Base-by-base conservation (phyloP, 2,888 invertebrate genomes). In the Poecilobothrus nobilitatus region DNA sequence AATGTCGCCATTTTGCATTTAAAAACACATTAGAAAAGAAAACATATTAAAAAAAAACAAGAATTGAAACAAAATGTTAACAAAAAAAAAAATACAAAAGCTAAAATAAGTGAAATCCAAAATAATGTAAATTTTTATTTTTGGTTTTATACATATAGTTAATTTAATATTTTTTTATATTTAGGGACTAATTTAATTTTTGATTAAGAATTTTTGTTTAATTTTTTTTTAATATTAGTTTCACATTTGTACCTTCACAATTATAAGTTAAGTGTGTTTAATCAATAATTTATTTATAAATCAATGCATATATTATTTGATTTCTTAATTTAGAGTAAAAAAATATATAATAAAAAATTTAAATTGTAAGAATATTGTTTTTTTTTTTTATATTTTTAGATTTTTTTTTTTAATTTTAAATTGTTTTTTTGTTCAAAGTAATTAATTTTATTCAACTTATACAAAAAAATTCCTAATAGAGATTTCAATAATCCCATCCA, bases 1-100 rank as follows among this genome's bases (percentile, higher is more conserved):
- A 65, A 65, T 65, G 65, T 65, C 65, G 65, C 65, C 65, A 65
- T 65, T 65, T 65, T 65, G 65, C 65, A 65, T 65, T 65, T 65
- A 65, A 65, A 65, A 65, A 37, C 9, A 37, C 8, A 37, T 8
- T 12, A 8, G 9, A 37, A 27, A 37, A 37, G 5, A 37, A 37
- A n/a, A 37, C 34, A 65, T 7, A 9, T n/a, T 34, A 65, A 34
- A 34, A 27, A 63, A 63, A 63, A 27, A 18, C 20, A 27, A 65
- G 33, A 34, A 33, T 9, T n/a, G n/a, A 34, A 65, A 65, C 8
- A 65, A 65, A 64, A 65, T 53, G n/a, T n/a, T 12, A 53, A n/a
- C 3, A 18, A 53, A 53, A 15, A 18, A 18, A 53, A 53, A 53
- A 53, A 53, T 53, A 3, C 2, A 41, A 5, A 8, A 41, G 41